Conservation (phyloP, 1,140 invertebrate genomes). For the Drosophila pachea region DNA sequence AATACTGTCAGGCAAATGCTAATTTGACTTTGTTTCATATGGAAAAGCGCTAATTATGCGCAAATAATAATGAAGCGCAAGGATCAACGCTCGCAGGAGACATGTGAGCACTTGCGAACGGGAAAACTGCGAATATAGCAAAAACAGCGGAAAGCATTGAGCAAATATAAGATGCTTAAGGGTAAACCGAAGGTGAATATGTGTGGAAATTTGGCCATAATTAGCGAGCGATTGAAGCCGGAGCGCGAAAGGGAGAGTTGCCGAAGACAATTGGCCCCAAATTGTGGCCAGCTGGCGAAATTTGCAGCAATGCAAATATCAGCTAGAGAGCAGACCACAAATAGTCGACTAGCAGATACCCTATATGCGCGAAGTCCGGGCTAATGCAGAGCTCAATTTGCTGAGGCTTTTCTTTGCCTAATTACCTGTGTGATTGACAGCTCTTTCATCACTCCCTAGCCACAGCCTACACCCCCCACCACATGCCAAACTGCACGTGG, state of each 20-base stretch:
- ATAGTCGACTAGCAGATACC: neutral
- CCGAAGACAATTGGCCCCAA: constrained; percentile 5
- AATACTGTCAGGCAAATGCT: too few species aligned
- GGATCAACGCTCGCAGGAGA: constrained; percentile 4
- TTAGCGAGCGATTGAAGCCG: constrained; percentile 40
- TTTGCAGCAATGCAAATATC: neutral
- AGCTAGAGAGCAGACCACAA: neutral
- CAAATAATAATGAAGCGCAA: constrained; percentile 53
- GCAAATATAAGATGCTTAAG: constrained; percentile 21
- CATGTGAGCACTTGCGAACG: constrained; percentile 9
- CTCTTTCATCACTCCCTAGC: too few species aligned
- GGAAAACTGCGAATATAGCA: constrained; percentile 42
- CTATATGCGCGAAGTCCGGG: too few species aligned
- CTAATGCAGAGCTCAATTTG: too few species aligned
- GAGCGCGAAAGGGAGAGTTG: constrained; percentile 19
- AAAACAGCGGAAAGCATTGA: constrained; percentile 39
- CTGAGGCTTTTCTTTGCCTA: too few species aligned
- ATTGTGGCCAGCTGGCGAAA: constrained; percentile 20
- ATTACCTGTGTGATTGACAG: too few species aligned
- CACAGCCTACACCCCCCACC: too few species aligned
- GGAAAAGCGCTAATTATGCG: constrained; percentile 71
- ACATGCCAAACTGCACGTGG: too few species aligned
- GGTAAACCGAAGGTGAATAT: constrained; percentile 20
- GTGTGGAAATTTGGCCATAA: constrained; percentile 53
- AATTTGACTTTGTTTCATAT: constrained; percentile 51